phyloP scores from a whole-genome alignment of 1,140 invertebrate species.

The Odontomachus brunneus region DNA sequence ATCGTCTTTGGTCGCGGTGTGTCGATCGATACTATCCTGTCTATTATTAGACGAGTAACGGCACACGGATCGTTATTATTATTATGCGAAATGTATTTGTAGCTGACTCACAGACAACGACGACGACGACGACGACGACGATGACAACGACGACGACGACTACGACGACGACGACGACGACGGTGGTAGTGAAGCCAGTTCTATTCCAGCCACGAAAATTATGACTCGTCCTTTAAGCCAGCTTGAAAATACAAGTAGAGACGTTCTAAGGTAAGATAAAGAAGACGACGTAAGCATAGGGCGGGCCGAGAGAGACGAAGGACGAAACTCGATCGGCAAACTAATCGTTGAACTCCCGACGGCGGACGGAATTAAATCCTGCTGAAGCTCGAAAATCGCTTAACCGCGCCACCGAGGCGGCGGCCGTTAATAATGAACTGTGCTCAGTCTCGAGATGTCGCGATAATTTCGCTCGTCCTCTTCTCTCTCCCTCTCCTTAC shows the following conservation, averaged over 20 bases:
- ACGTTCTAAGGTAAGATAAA: constrained; percentile 1
- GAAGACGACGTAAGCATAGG: background rate
- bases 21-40: constrained; percentile 62
- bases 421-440: constrained; percentile 33
- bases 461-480: background rate
- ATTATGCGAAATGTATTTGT: constrained; percentile 63
- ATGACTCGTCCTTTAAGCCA: constrained; percentile 13
- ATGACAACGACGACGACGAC: background rate
- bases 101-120: constrained; percentile 8
- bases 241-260: constrained; percentile 16
- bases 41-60: constrained; percentile 69
- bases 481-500: background rate
- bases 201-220: constrained; percentile 41
- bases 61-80: constrained; percentile 55
- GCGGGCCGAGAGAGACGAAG: background rate
- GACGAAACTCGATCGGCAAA: constrained; percentile 34
- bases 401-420: background rate
- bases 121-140: background rate
- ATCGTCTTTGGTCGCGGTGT: constrained; percentile 55
- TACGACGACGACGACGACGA: too few relatives aligned
- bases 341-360: constrained; percentile 24
- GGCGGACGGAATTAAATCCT: constrained; percentile 50
- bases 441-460: constrained; percentile 1
- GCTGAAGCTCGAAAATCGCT: constrained; percentile 28
- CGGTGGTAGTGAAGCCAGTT: too few relatives aligned